Evolutionary conservation across 2,888 invertebrate genomes (phyloP).

Genomic region (Nephrotoma guestfalica): DNA sequence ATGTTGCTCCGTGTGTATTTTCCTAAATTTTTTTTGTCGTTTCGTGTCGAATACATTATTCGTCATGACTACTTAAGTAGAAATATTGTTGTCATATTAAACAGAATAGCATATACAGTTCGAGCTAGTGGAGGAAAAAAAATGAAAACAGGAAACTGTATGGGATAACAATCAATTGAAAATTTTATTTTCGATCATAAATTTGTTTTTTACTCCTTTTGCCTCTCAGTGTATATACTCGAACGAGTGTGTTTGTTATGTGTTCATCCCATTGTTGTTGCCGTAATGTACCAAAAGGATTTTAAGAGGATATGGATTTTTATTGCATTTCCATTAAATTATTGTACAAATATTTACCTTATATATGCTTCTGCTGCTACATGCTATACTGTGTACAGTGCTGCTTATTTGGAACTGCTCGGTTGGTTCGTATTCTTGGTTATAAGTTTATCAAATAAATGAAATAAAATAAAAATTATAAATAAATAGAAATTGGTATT

Average conservation of each 20-base stretch:
- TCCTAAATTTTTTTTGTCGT: background rate
- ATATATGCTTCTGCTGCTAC: background rate
- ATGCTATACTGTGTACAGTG: background rate
- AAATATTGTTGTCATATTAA: background rate
- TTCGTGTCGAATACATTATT: background rate
- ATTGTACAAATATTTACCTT: background rate
- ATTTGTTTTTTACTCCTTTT: background rate
- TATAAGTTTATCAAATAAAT: background rate
- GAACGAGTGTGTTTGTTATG: background rate
- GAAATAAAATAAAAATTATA: background rate
- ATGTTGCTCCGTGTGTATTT: background rate
- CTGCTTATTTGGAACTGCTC: background rate
- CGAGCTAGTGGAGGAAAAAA: background rate
- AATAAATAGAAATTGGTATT: background rate
- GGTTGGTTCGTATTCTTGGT: background rate
- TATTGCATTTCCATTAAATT: background rate
- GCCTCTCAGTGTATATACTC: background rate
- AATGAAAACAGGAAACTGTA: background rate
- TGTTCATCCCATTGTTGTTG: background rate
- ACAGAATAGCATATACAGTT: background rate
- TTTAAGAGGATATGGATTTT: background rate
- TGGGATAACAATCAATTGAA: background rate
- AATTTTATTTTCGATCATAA: background rate
- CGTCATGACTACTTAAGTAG: background rate
- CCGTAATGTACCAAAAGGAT: background rate